Conservation (phyloP, 2,888 invertebrate species). For the Dioctria linearis region DNA sequence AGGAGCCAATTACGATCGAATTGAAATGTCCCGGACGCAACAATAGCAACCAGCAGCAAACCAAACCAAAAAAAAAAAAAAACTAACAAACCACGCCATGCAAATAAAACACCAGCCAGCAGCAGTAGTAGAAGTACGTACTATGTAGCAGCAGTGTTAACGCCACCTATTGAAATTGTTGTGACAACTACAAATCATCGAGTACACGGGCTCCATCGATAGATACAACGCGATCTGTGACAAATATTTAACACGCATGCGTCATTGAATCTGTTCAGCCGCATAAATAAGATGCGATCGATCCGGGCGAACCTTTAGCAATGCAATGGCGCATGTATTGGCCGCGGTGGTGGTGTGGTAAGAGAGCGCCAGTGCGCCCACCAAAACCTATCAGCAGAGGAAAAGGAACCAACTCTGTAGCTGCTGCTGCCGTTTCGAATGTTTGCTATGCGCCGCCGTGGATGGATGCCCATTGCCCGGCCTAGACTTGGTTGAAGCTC, state of each 20-base stretch:
- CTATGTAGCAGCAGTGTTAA: neutral
- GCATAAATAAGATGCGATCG: conserved; percentile 26
- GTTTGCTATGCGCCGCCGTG: neutral
- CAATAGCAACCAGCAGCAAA: neutral
- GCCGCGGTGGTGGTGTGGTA: neutral
- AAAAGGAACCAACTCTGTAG: neutral
- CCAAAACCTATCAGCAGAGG: neutral
- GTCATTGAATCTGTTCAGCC: conserved; percentile 21
- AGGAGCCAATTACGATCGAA: too few species aligned
- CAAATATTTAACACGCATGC: conserved; percentile 46
- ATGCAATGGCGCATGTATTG: neutral
- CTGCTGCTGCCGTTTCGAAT: neutral
- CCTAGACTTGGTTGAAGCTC: neutral
- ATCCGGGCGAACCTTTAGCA: neutral
- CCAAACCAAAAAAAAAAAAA: too few species aligned
- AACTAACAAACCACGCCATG: too few species aligned
- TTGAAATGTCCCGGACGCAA: neutral
- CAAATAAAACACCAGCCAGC: too few species aligned
- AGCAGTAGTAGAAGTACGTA: neutral
- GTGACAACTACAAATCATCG: conserved; percentile 4
- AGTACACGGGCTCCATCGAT: neutral
- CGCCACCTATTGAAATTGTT: neutral
- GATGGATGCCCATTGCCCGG: neutral
- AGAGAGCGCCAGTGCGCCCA: neutral
- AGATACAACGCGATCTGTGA: conserved; percentile 23